Evolutionary conservation across 2,113 vertebrate species (phyloP).

Genomic region (Pseudorasbora parva): DNA sequence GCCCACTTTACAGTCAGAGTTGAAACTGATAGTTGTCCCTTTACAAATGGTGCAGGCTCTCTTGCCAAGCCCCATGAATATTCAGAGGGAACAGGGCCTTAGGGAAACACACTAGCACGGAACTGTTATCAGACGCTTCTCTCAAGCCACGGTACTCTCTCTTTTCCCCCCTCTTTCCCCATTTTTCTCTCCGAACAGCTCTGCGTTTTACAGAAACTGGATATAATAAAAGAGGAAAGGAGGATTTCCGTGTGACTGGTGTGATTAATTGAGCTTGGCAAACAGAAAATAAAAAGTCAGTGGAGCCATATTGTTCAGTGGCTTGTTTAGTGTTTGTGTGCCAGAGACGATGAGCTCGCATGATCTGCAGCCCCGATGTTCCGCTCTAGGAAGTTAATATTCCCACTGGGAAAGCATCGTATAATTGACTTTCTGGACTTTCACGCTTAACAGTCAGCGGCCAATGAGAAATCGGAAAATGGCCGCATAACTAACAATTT

Average conservation of each 20-base stretch:
- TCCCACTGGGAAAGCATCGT: slow-evolving; percentile 51
- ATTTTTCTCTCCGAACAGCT: slow-evolving; percentile 47
- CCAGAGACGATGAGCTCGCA: slow-evolving; percentile 58
- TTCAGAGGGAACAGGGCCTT: slow-evolving; percentile 64
- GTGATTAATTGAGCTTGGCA: slow-evolving; percentile 78
- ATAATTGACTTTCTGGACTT: slow-evolving; percentile 67
- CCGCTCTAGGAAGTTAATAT: slow-evolving; percentile 53
- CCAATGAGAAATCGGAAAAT: slow-evolving; percentile 15
- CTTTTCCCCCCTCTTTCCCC: slow-evolving; percentile 56
- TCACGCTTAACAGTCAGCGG: slow-evolving; percentile 10
- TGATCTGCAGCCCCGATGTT: slow-evolving; percentile 55
- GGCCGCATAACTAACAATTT: neutral
- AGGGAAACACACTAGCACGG: slow-evolving; percentile 63
- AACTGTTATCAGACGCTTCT: slow-evolving; percentile 66
- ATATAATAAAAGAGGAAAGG: slow-evolving; percentile 66
- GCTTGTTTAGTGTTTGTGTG: slow-evolving; percentile 57
- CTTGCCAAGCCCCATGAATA: slow-evolving; percentile 70
- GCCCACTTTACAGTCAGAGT: slow-evolving; percentile 61
- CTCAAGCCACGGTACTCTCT: slow-evolving; percentile 35
- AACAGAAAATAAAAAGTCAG: slow-evolving; percentile 72
- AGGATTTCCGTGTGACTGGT: slow-evolving; percentile 64
- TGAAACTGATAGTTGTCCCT: slow-evolving; percentile 66
- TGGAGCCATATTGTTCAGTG: slow-evolving; percentile 62
- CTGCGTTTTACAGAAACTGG: slow-evolving; percentile 62
- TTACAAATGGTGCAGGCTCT: slow-evolving; percentile 64